Conservation (phyloP, 2,797 vertebrate species). For the Hydrolagus colliei region DNA sequence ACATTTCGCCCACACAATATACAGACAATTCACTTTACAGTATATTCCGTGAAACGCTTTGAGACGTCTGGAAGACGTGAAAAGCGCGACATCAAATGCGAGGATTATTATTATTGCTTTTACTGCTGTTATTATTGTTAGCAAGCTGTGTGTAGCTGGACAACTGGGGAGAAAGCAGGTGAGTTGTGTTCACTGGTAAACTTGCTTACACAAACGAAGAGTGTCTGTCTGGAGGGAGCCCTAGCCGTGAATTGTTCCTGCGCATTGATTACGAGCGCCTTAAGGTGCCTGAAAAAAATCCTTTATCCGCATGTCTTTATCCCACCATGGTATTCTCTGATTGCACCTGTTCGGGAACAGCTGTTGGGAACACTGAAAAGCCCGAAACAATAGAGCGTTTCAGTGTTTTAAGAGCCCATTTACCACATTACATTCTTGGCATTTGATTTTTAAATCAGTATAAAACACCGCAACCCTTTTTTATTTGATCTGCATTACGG, state of each 20-base stretch:
- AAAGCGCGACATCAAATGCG: too few relatives aligned
- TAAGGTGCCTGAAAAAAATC: not conserved
- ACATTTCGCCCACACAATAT: not conserved
- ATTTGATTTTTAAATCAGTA: not conserved
- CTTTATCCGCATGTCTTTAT: not conserved
- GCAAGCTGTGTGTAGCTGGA: not conserved
- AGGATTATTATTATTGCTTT: too few relatives aligned
- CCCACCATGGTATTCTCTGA: not conserved
- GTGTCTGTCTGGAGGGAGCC: not conserved
- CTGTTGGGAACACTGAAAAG: not conserved
- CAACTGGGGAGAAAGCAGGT: not conserved
- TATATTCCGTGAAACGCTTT: too few relatives aligned
- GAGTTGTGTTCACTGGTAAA: not conserved
- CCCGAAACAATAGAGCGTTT: not conserved
- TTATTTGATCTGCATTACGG: not conserved
- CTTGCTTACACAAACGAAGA: not conserved
- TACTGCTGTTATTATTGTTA: too few relatives aligned
- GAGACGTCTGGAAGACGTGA: too few relatives aligned
- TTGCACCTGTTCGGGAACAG: not conserved
- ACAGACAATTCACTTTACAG: not conserved
- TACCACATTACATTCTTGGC: not conserved
- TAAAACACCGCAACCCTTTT: not conserved
- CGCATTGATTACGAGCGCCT: conserved; percentile 3
- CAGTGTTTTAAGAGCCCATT: not conserved
- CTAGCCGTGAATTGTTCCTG: not conserved